Conservation (phyloP, 2,113 vertebrate genomes). For the Odocoileus virginianus region DNA sequence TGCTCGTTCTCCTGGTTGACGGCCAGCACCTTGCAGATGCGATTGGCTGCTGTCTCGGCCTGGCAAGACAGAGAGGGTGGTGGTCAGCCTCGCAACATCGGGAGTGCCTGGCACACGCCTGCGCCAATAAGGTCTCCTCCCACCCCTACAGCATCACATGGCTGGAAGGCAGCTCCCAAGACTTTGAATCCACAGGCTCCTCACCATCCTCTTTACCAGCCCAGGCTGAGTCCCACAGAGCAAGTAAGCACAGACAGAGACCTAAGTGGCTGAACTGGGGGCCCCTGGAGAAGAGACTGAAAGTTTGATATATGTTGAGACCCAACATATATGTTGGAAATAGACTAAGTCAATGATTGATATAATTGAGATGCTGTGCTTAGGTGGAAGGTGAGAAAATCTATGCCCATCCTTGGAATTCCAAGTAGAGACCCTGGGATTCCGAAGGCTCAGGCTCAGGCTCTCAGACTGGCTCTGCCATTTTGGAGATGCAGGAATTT, state of each 20-base stretch:
- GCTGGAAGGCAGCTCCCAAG: not conserved
- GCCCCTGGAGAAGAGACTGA: not conserved
- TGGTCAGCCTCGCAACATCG: not conserved
- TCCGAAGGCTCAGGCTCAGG: not conserved
- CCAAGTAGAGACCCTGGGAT: not conserved
- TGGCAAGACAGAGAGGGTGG: constrained; percentile 71
- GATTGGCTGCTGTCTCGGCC: constrained; percentile 99
- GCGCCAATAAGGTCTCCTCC: not conserved
- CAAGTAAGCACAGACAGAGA: not conserved
- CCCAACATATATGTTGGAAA: not conserved
- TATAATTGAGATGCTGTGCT: not conserved
- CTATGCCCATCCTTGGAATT: not conserved
- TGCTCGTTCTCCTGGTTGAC: constrained; percentile 99
- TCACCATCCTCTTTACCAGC: not conserved
- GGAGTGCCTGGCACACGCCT: not conserved
- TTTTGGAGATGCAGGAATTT: not conserved
- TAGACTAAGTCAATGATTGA: not conserved
- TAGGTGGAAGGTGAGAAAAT: not conserved
- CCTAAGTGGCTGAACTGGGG: not conserved
- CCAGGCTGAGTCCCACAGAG: not conserved
- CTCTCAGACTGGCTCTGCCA: not conserved
- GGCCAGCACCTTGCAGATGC: constrained; percentile 99
- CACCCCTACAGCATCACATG: accelerated
- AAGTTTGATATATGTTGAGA: not conserved
- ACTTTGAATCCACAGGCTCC: not conserved